phyloP scores from a whole-genome alignment of 2,113 vertebrate species.

The Prochilodus magdalenae region DNA sequence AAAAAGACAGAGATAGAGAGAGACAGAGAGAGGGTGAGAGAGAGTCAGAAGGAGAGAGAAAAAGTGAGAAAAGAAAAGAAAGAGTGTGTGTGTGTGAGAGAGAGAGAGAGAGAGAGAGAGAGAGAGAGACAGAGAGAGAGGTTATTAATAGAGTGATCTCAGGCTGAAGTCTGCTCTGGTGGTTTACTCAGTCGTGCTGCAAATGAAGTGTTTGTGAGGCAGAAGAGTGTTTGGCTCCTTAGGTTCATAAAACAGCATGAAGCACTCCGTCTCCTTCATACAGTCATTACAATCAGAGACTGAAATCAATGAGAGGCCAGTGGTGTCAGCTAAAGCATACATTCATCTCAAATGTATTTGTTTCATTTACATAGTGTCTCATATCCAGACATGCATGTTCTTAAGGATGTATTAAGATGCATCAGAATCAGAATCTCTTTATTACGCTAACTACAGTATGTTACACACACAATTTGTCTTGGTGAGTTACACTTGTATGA shows the following conservation, averaged over 20 bases:
- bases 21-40: background rate
- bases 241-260: too few relatives aligned
- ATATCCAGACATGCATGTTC: too few relatives aligned
- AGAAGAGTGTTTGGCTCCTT: background rate
- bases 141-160: slow-evolving; percentile 12
- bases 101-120: background rate
- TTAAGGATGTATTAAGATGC: too few relatives aligned
- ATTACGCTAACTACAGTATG: too few relatives aligned
- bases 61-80: too few relatives aligned
- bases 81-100: too few relatives aligned
- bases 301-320: background rate
- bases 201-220: slow-evolving; percentile 17
- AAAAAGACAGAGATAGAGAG: background rate
- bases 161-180: slow-evolving; percentile 29
- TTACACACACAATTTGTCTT: too few relatives aligned
- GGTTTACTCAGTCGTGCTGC: slow-evolving; percentile 35
- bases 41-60: background rate
- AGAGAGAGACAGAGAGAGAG: background rate
- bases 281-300: background rate
- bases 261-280: background rate
- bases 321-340: background rate
- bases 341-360: background rate
- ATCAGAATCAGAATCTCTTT: too few relatives aligned
- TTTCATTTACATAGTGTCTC: background rate
- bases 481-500: too few relatives aligned